phyloP scores from a whole-genome alignment of 2,113 vertebrate genomes.

The Rhinolophus ferrumequinum region DNA sequence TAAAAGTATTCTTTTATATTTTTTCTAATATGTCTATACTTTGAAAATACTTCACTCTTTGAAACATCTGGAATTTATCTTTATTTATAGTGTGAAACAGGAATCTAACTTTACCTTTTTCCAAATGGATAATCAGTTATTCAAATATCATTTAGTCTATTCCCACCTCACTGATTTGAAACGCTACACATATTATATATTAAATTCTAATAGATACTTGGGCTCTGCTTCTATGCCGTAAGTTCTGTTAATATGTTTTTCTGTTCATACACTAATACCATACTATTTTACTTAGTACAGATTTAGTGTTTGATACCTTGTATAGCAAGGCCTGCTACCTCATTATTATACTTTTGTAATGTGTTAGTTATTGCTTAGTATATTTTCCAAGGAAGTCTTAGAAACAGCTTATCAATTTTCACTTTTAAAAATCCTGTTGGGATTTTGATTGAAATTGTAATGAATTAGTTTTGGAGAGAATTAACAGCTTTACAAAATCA shows the following conservation, averaged over 20 bases:
- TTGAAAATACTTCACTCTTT: constrained; percentile 38
- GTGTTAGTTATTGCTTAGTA: constrained; percentile 7
- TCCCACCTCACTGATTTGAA: constrained; percentile 32
- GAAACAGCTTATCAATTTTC: constrained; percentile 18
- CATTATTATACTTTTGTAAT: not conserved
- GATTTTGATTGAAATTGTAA: constrained; percentile 33
- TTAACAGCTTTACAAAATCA: constrained; percentile 42
- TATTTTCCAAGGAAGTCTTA: constrained; percentile 41
- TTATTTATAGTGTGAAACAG: not conserved
- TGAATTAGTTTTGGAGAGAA: constrained; percentile 16
- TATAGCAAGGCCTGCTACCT: not conserved
- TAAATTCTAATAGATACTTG: constrained; percentile 3
- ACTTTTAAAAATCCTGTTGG: constrained; percentile 17
- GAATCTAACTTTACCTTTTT: constrained; percentile 21
- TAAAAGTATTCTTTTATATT: constrained; percentile 18
- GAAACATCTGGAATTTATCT: constrained; percentile 18
- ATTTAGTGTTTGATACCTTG: not conserved
- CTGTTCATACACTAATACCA: not conserved
- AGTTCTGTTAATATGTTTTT: not conserved
- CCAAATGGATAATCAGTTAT: not conserved
- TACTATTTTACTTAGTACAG: constrained; percentile 5
- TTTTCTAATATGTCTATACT: not conserved
- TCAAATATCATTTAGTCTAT: constrained; percentile 1
- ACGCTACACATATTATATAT: not conserved
- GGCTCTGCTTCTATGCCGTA: not conserved